phyloP scores from a whole-genome alignment of 2,797 vertebrate genomes.

The Euphonia xanthogaster region DNA sequence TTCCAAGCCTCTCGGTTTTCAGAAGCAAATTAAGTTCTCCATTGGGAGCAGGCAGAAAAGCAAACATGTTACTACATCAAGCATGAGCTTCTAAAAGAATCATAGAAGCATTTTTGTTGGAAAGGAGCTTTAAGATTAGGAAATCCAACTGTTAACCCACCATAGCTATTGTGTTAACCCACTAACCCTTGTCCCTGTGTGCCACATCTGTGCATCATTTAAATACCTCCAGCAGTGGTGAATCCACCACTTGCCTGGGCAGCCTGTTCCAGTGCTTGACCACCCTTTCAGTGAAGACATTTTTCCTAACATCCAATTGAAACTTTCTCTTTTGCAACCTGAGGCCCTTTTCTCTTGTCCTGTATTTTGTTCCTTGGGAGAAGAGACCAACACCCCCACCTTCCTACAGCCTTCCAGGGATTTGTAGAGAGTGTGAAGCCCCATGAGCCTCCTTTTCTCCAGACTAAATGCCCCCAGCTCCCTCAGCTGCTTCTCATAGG shows the following conservation, averaged over 20 bases:
- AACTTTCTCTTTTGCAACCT: background rate
- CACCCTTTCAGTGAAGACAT: background rate
- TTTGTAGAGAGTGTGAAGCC: background rate
- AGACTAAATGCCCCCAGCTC: accelerated
- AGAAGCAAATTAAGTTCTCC: background rate
- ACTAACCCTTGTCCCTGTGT: background rate
- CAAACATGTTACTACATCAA: background rate
- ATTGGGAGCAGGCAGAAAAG: background rate
- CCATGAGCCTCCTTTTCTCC: background rate
- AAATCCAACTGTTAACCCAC: background rate
- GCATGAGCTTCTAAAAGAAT: background rate
- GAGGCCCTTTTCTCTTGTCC: background rate
- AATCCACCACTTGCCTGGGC: background rate
- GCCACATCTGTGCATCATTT: background rate
- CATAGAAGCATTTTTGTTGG: background rate
- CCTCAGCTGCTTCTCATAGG: background rate
- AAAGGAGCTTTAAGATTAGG: background rate
- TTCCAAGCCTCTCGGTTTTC: background rate
- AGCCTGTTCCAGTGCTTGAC: background rate
- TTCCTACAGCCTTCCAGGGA: background rate
- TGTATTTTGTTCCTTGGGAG: background rate
- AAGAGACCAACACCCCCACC: background rate
- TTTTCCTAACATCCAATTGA: background rate
- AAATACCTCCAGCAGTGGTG: background rate
- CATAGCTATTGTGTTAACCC: background rate